Evolutionary conservation across 1,140 invertebrate species (phyloP), one percentile per base, ranked within the genome.

Genomic region (Brachionus paranguensis): DNA sequence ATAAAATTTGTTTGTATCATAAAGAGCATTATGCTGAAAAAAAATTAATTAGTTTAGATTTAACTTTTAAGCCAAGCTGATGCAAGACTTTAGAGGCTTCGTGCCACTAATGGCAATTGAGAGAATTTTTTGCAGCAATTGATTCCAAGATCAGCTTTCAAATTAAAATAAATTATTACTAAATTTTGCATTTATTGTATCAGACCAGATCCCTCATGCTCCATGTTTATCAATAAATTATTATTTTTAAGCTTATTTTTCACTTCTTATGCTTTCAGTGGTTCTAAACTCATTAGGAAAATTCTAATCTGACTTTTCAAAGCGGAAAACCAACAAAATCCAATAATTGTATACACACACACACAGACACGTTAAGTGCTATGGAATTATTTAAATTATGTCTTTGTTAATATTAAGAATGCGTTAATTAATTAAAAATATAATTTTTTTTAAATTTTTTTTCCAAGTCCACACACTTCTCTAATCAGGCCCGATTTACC

Each of bases 81-180:
- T 68, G 27, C 27, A 37, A 68, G 27, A 68, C 53, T 60, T 60
- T 0, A 24, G 53, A 60, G 53, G 20, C 20, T 60, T 60, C 53
- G 53, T 60, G 53, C 53, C 53, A 60, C 8, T 60, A 60, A 55
- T 55, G 50, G 4, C 24, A n/a, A 55, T 11, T 60, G 53, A 60
- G 53, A 68, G 27, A 68, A 24, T 68, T 68, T 68, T 68, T 14
- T 33, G 65, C 65, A 72, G 37, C 68, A 68, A 68, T 68, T 41
- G 65, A 33, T 33, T 41, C 41, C 27, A 68, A 68, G 65, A 68
- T 33, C 65, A 68, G 33, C 29, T 33, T 41, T 12, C 5, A 72
- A 72, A 72, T 72, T 72, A 72, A 72, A 72, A 72, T 72, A 72
- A 72, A 72, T 72, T 72, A 72, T 72, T 72, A 72, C 68, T 72